Evolutionary conservation across 2,888 invertebrate species (phyloP).

Genomic region (Toxonevra muliebris): DNA sequence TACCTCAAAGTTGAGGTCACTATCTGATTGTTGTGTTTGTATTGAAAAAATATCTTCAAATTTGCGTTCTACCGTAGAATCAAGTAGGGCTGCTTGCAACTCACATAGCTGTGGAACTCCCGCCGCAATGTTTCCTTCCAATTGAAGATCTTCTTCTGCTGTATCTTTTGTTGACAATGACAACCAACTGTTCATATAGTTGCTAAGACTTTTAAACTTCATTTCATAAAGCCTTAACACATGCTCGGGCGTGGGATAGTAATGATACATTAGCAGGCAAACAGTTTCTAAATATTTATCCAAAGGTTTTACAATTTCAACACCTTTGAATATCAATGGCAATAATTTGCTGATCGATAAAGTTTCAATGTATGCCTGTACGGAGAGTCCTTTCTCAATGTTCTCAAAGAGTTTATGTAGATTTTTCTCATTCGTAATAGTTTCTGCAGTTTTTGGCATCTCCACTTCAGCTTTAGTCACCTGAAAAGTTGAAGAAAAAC

Average conservation of each 20-base stretch:
- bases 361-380: conserved; percentile 59
- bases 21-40: conserved; percentile 30
- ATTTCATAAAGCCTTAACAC: conserved; percentile 47
- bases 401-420: conserved; percentile 61
- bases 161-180: conserved; percentile 16
- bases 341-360: conserved; percentile 61
- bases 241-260: conserved; percentile 52
- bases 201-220: conserved; percentile 39
- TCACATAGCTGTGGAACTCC: conserved; percentile 46
- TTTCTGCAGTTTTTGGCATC: conserved; percentile 34
- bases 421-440: conserved; percentile 45
- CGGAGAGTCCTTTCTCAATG: conserved; percentile 60
- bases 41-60: conserved; percentile 46
- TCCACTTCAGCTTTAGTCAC: conserved; percentile 49
- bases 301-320: conserved; percentile 50
- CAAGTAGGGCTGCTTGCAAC: conserved; percentile 39
- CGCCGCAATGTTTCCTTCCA: conserved; percentile 9
- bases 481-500: conserved; percentile 31
- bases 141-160: conserved; percentile 5
- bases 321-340: conserved; percentile 58
- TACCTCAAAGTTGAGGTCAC: conserved; percentile 40
- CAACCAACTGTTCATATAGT: conserved; percentile 52
- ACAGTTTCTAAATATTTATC: conserved; percentile 65
- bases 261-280: conserved; percentile 57
- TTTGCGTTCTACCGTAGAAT: conserved; percentile 39